Evolutionary conservation across 2,888 invertebrate genomes (phyloP).

Genomic region (Caenorhabditis doughertyi): DNA sequence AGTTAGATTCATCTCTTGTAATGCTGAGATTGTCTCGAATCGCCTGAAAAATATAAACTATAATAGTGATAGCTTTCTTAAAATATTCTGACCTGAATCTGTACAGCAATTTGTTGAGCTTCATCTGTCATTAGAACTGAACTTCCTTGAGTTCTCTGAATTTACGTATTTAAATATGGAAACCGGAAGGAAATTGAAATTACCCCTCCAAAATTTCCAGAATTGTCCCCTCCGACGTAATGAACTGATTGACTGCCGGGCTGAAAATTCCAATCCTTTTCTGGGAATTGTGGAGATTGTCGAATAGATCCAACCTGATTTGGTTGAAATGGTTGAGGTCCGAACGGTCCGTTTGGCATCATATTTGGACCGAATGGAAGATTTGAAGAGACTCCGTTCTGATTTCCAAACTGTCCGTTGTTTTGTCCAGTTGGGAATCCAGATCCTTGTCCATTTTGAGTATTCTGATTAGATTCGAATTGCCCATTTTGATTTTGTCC

Average conservation of each 20-base stretch:
- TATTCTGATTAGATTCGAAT: neutral
- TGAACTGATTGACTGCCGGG: slow-evolving; percentile 53
- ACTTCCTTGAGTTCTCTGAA: slow-evolving; percentile 18
- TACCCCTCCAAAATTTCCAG: neutral
- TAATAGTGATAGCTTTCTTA: too few relatives aligned
- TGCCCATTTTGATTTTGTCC: neutral
- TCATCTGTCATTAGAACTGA: slow-evolving; percentile 33
- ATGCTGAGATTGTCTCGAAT: slow-evolving; percentile 56
- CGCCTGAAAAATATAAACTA: slow-evolving; percentile 49
- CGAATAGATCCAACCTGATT: slow-evolving; percentile 35
- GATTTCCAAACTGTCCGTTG: slow-evolving; percentile 3
- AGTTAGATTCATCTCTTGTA: slow-evolving; percentile 40
- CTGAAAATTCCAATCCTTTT: slow-evolving; percentile 55
- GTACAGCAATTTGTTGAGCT: slow-evolving; percentile 52
- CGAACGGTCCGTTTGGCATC: slow-evolving; percentile 8
- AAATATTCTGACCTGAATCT: slow-evolving; percentile 52
- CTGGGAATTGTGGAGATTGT: slow-evolving; percentile 26
- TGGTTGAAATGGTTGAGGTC: slow-evolving; percentile 26
- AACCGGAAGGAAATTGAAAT: neutral
- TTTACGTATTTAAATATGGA: neutral
- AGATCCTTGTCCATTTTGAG: neutral
- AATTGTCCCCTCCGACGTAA: slow-evolving; percentile 31
- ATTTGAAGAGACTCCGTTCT: neutral
- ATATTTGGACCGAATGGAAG: slow-evolving; percentile 40
- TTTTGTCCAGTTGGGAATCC: neutral